Conservation (phyloP, 2,888 invertebrate genomes). For the Brachypterus glaber region DNA sequence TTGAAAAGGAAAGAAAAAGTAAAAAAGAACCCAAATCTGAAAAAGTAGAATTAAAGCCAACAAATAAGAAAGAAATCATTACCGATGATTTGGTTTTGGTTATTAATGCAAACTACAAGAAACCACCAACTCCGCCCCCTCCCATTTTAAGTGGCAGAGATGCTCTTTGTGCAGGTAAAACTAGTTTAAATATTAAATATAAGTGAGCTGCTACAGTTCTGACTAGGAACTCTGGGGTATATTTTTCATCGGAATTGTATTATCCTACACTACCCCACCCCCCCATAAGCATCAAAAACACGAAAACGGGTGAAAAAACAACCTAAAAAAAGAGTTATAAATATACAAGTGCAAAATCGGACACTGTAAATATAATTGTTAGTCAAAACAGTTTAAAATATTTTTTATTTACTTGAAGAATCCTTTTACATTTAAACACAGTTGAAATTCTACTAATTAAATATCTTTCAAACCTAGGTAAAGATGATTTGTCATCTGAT, state of each 20-base stretch:
- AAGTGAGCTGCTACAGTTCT: too few species aligned
- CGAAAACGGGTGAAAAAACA: too few species aligned
- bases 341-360: too few species aligned
- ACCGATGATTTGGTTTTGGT: slow-evolving; percentile 59
- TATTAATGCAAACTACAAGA: slow-evolving; percentile 36
- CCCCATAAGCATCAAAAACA: too few species aligned
- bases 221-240: too few species aligned
- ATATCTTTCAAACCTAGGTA: too few species aligned
- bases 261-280: too few species aligned
- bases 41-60: slow-evolving; percentile 31
- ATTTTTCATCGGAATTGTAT: too few species aligned
- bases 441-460: slow-evolving; percentile 3
- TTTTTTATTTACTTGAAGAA: slow-evolving; percentile 24
- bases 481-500: slow-evolving; percentile 54
- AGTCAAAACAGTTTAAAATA: neutral
- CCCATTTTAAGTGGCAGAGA: slow-evolving; percentile 68
- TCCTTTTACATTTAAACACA: neutral
- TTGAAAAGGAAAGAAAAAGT: slow-evolving; percentile 66
- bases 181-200: too few species aligned
- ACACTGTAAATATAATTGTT: neutral
- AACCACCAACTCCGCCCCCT: slow-evolving; percentile 32
- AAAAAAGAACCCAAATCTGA: slow-evolving; percentile 45
- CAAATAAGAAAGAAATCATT: slow-evolving; percentile 56
- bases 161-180: slow-evolving; percentile 63
- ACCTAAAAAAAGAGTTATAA: too few species aligned